These are phyloP conservation scores for Brotula barbata DNA, from an alignment of 2,797 vertebrate genomes.

Conservation along the genomic window DNA sequence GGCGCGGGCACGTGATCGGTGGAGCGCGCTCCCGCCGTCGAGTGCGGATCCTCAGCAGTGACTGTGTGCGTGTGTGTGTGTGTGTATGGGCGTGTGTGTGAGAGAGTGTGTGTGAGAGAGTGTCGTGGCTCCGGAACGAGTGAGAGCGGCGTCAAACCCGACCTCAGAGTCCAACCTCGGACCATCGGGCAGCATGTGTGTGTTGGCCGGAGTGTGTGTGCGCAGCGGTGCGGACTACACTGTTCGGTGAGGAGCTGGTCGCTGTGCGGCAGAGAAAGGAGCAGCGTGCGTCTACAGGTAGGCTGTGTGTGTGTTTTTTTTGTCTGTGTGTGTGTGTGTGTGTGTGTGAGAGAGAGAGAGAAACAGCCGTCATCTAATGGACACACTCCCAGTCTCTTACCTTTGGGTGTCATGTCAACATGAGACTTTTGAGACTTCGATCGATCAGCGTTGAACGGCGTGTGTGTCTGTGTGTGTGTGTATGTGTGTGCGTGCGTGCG, in stretches of 20 bases:
- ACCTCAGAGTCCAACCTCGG: slow-evolving; percentile 24
- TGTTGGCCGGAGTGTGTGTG: slow-evolving; percentile 8
- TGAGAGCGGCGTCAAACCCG: slow-evolving; percentile 51
- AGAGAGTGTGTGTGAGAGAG: neutral
- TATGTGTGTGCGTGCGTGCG: too few relatives aligned
- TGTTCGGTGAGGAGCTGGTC: slow-evolving; percentile 43
- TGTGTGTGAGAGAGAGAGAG: slow-evolving; percentile 54
- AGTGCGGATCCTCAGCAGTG: slow-evolving; percentile 48
- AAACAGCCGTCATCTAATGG: slow-evolving; percentile 63
- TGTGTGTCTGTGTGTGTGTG: neutral
- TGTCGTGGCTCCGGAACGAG: slow-evolving; percentile 31
- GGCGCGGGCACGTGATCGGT: slow-evolving; percentile 57
- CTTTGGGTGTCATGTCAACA: neutral
- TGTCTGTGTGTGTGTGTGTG: too few relatives aligned
- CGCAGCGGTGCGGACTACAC: slow-evolving; percentile 60
- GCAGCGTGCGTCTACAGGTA: slow-evolving; percentile 65
- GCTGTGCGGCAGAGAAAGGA: slow-evolving; percentile 54
- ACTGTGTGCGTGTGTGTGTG: too few relatives aligned
- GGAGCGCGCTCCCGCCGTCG: slow-evolving; percentile 59
- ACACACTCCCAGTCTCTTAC: neutral
- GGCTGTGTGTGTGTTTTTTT: too few relatives aligned
- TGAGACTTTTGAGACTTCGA: neutral
- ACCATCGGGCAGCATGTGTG: neutral
- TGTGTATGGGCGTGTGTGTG: too few relatives aligned
- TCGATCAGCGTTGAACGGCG: neutral